Percentiles rank a stretch among this genome's conserved stretches.
Evolutionary conservation across 2,113 vertebrate genomes (phyloP).

Genomic region (Nesogale talazaci): DNA sequence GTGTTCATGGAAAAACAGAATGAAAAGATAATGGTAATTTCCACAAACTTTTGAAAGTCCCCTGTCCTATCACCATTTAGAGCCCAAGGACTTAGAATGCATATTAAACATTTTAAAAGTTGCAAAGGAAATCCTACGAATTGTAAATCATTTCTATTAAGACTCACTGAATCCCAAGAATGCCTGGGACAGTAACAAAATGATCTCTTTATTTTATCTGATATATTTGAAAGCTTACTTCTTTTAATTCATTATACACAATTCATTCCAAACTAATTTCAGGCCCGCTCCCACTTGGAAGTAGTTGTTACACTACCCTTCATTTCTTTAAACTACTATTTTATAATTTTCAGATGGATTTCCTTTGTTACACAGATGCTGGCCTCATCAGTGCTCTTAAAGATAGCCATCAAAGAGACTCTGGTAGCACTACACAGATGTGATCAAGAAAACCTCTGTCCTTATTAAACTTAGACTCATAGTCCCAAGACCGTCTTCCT

Average conservation of each 20-base stretch:
- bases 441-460: conserved; percentile 14
- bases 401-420: background rate
- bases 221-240: conserved; percentile 63
- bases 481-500: background rate
- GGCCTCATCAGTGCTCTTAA: background rate
- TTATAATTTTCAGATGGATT: conserved; percentile 40
- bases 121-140: conserved; percentile 52
- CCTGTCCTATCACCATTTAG: background rate
- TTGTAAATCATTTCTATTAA: conserved; percentile 63
- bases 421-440: background rate
- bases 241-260: conserved; percentile 75
- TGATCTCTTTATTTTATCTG: conserved; percentile 66
- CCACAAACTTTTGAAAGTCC: too few relatives aligned
- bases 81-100: background rate
- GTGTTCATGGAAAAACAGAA: too few relatives aligned
- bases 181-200: conserved; percentile 46
- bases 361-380: conserved; percentile 25
- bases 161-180: conserved; percentile 50
- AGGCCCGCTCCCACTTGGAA: conserved; percentile 44
- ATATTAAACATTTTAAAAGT: conserved; percentile 54
- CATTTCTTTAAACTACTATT: conserved; percentile 40
- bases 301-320: conserved; percentile 44
- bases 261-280: conserved; percentile 68
- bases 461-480: conserved; percentile 28
- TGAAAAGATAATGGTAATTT: too few relatives aligned